Base-by-base conservation (phyloP, 1,140 invertebrate species). In the Leptopilina clavipes region DNA sequence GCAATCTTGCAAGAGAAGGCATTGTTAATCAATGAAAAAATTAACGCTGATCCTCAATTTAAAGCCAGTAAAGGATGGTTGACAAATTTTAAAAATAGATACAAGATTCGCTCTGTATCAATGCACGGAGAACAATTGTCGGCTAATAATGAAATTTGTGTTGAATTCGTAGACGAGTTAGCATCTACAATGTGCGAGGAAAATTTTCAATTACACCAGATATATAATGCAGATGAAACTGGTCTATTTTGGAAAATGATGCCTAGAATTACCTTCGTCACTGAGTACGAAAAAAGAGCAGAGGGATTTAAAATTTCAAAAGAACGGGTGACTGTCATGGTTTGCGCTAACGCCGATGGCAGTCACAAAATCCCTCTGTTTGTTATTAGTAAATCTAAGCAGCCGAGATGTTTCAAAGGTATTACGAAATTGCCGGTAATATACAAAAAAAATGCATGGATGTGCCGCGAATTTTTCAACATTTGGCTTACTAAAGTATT, bases 281-380 rank as follows among this genome's bases (percentile, higher is more conserved):
- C 73, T 70, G 59, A 25, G 37, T 72, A 65, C 76, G 85, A 85
- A 82, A 52, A 40, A 12, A 79, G 75, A 56, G 81, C 77, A 48
- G 76, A 78, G 73, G 81, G 82, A 70, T 44, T 48, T 40, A 86
- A 89, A 82, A 78, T 85, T 37, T 76, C 44, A 54, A 88, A 89
- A 84, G 83, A 89, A 22, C 82, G 82, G 65, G 79, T 89, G 9
- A 89, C 83, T 72, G 73, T 87, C 43, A 84, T 89, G 81, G 77
- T 80, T 14, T 88, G 87, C 82, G 73, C 81, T 37, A 90, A 90
- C 79, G n/a, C n/a, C n/a, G n/a, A n/a, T n/a, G n/a, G n/a, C n/a
- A n/a, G n/a, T n/a, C n/a, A n/a, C n/a, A n/a, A n/a, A n/a, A n/a
- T n/a, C n/a, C n/a, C n/a, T n/a, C n/a, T n/a, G n/a, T n/a, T n/a